Evolutionary conservation across 1,140 invertebrate genomes (phyloP).

Genomic region (Mesaphorura yosii): DNA sequence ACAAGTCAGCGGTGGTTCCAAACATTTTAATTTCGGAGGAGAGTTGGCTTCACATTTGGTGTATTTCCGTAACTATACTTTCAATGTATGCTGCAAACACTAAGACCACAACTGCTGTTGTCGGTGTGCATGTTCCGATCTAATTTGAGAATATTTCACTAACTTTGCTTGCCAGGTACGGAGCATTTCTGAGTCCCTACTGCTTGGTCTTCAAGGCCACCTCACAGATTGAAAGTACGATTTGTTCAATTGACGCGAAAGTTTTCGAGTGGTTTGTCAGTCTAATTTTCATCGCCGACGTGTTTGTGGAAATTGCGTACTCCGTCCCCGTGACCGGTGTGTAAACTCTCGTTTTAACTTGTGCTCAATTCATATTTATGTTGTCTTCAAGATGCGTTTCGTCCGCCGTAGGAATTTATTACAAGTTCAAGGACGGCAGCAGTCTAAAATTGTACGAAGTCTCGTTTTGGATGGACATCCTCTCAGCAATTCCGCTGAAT

Average conservation of each 20-base stretch:
- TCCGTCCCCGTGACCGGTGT: slow-evolving; percentile 20
- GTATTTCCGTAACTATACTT: slow-evolving; percentile 5
- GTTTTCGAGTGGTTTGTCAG: neutral
- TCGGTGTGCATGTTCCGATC: too few relatives aligned
- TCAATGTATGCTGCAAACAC: too few relatives aligned
- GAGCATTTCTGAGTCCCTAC: slow-evolving; percentile 17
- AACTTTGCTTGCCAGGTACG: too few relatives aligned
- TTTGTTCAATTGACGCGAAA: neutral
- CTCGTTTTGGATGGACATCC: slow-evolving; percentile 22
- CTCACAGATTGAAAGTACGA: neutral
- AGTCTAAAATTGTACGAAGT: neutral
- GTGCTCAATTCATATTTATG: neutral
- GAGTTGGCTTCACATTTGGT: slow-evolving; percentile 18
- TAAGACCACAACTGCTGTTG: too few relatives aligned
- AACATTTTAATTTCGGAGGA: slow-evolving; percentile 15
- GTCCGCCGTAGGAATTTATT: slow-evolving; percentile 16
- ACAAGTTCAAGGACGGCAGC: slow-evolving; percentile 23
- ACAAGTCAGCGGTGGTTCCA: slow-evolving; percentile 14
- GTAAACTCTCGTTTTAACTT: neutral
- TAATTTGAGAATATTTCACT: too few relatives aligned
- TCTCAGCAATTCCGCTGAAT: slow-evolving; percentile 16
- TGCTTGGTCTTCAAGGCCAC: slow-evolving; percentile 15
- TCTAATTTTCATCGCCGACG: slow-evolving; percentile 16
- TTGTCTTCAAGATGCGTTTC: neutral
- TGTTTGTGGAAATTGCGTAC: slow-evolving; percentile 21